phyloP scores from a whole-genome alignment of 2,113 vertebrate genomes.

The Mirza zaza region DNA sequence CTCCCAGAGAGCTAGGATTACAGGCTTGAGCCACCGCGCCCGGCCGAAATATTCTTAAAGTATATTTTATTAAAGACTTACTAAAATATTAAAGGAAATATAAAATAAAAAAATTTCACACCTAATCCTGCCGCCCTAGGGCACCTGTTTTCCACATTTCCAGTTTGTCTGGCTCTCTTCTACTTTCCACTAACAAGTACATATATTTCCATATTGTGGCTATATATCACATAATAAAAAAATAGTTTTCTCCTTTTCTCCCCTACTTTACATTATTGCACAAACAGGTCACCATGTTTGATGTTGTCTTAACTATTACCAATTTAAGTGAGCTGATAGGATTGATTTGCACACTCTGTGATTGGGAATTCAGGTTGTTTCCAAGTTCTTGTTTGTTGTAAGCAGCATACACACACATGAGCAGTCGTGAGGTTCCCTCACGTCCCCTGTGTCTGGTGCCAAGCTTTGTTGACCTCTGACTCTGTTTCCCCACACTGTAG shows the following conservation, averaged over 20 bases:
- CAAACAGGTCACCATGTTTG: not conserved
- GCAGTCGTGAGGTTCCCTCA: too few species aligned
- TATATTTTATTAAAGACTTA: not conserved
- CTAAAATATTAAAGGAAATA: not conserved
- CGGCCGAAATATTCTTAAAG: not conserved
- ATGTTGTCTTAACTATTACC: not conserved
- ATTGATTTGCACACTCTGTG: not conserved
- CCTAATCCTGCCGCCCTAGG: not conserved
- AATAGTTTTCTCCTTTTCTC: not conserved
- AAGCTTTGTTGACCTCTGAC: not conserved
- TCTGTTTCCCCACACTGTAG: not conserved
- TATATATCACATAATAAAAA: not conserved
- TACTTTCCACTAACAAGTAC: not conserved
- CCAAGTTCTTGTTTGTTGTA: not conserved
- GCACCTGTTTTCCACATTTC: not conserved
- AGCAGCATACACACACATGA: not conserved
- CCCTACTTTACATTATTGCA: not conserved
- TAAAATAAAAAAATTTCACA: not conserved
- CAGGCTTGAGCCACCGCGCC: too few species aligned
- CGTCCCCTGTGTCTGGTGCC: accelerated
- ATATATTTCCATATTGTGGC: not conserved
- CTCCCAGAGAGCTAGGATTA: too few species aligned
- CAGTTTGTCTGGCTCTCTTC: not conserved
- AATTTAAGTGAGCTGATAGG: not conserved
- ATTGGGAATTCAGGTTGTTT: not conserved